Evolutionary conservation across 2,113 vertebrate species (phyloP).

Genomic region (Macaca fascicularis): T2T-MFA8v1.1 NC_088376.1:150470001-150470500

Average conservation of each 20-base stretch:
- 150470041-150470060: neutral
- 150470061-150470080: neutral
- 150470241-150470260: neutral
- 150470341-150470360: neutral
- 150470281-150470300: constrained; percentile 12
- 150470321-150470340: neutral
- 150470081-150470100: neutral
- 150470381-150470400: neutral
- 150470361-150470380: neutral
- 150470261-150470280: neutral
- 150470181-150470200: neutral
- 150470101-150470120: neutral
- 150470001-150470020: constrained; percentile 24
- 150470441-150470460: neutral
- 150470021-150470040: neutral
- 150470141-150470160: neutral
- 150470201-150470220: neutral
- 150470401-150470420: neutral
- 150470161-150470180: neutral
- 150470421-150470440: neutral
- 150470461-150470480: neutral
- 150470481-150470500: neutral
- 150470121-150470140: neutral
- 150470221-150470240: neutral
- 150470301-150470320: constrained; percentile 15